phyloP scores from a whole-genome alignment of 1,140 invertebrate genomes.

The Vanessa atalanta region DNA sequence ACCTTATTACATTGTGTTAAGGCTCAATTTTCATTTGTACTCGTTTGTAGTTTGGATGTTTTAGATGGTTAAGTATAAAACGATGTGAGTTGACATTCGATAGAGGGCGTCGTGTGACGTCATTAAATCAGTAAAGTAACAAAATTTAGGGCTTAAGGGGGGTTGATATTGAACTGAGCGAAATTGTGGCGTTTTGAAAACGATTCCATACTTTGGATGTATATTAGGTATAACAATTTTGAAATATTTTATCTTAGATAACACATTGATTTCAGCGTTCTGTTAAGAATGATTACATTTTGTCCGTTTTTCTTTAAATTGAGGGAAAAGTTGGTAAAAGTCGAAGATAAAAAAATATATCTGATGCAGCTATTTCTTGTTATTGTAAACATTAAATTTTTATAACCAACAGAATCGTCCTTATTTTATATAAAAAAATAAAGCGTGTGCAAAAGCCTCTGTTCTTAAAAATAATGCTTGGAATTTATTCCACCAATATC shows the following conservation, averaged over 20 bases:
- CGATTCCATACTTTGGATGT: neutral
- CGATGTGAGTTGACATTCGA: constrained; percentile 76
- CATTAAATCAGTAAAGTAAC: constrained; percentile 77
- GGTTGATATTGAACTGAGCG: constrained; percentile 49
- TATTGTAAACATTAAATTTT: no score
- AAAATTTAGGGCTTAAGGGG: constrained; percentile 70
- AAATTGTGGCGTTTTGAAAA: constrained; percentile 22
- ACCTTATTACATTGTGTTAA: constrained; percentile 19
- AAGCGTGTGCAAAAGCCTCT: no score
- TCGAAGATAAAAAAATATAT: no score
- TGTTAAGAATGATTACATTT: no score
- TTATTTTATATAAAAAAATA: no score
- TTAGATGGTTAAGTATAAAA: constrained; percentile 20
- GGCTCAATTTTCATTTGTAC: constrained; percentile 17
- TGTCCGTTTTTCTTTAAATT: no score
- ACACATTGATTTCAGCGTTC: no score
- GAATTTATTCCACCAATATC: no score
- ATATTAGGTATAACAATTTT: neutral
- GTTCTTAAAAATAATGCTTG: no score
- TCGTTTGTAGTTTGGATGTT: constrained; percentile 32
- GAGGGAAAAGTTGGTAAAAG: no score
- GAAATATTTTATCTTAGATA: neutral
- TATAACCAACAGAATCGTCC: no score
- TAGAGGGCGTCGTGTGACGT: constrained; percentile 75
- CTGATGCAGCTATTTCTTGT: no score